A percentile compares a stretch with the other conserved stretches of the same genome.
phyloP scores from a whole-genome alignment of 37 sponge, comb jelly and placozoan genomes.

The Petrosia ficiformis region DNA sequence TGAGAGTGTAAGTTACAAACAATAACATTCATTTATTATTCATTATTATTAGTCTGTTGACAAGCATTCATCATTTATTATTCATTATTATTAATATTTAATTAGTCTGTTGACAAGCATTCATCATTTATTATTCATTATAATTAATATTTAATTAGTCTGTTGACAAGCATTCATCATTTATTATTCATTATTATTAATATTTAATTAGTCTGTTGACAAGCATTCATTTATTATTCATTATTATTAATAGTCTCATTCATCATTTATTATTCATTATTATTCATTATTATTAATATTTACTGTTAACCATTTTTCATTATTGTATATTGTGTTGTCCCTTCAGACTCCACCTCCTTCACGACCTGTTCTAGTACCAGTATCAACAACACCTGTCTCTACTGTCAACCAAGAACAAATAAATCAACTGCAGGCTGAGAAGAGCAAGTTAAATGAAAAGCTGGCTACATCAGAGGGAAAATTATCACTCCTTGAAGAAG shows the following conservation, averaged over 20 bases:
- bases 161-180: no score
- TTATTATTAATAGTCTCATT: neutral
- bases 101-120: no score
- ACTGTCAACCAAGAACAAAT: neutral
- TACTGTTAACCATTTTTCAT: slow-evolving; percentile 1
- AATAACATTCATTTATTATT: no score
- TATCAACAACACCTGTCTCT: neutral
- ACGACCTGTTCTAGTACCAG: neutral
- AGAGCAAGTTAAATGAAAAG: slow-evolving; percentile 22
- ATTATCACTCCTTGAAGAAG: slow-evolving; percentile 58
- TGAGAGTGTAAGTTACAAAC: no score
- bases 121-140: no score
- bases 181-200: no score
- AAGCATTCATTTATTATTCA: neutral
- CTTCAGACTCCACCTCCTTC: slow-evolving; percentile 4
- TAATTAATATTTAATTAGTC: no score
- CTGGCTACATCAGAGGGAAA: slow-evolving; percentile 53
- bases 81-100: no score
- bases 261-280: slow-evolving; percentile 1
- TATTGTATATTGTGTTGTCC: neutral
- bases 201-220: no score
- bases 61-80: no score
- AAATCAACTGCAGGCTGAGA: neutral
- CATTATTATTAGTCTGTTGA: no score
- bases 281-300: neutral